phyloP scores from a whole-genome alignment of 2,888 invertebrate genomes.

The Lasioglossum malachurum region DNA sequence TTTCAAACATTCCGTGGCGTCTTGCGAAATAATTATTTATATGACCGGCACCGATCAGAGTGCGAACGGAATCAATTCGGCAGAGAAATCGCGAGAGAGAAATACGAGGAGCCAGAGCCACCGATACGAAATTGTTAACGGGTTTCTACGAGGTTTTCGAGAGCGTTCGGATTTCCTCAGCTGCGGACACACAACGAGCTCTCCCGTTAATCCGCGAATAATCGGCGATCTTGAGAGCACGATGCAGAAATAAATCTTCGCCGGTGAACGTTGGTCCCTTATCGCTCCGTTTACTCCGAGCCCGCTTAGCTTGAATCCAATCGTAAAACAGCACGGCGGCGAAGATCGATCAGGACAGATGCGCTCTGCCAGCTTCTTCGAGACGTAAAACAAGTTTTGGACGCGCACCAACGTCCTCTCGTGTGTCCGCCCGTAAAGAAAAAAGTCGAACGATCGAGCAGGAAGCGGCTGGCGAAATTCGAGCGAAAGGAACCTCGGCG shows the following conservation, averaged over 20 bases:
- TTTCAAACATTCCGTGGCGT: conserved; percentile 32
- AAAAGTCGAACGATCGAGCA: conserved; percentile 6
- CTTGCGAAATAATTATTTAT: conserved; percentile 20
- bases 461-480: conserved; percentile 28
- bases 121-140: neutral
- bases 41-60: neutral
- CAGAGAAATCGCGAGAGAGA: neutral
- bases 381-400: conserved; percentile 67
- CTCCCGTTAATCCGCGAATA: conserved; percentile 1
- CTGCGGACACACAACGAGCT: neutral
- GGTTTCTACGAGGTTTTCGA: neutral
- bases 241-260: conserved; percentile 30
- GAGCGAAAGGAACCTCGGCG: conserved; percentile 6
- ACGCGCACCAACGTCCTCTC: conserved; percentile 53
- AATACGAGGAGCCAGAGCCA: neutral
- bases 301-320: conserved; percentile 20
- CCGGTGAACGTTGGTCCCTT: conserved; percentile 28
- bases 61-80: neutral
- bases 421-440: conserved; percentile 33
- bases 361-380: conserved; percentile 44
- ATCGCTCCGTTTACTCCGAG: conserved; percentile 49
- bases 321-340: conserved; percentile 40
- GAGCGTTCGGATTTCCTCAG: neutral
- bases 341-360: conserved; percentile 66
- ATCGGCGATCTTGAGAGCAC: neutral